phyloP scores from a whole-genome alignment of 2,888 invertebrate genomes.

The Rhagophthalmus giganteus region DNA sequence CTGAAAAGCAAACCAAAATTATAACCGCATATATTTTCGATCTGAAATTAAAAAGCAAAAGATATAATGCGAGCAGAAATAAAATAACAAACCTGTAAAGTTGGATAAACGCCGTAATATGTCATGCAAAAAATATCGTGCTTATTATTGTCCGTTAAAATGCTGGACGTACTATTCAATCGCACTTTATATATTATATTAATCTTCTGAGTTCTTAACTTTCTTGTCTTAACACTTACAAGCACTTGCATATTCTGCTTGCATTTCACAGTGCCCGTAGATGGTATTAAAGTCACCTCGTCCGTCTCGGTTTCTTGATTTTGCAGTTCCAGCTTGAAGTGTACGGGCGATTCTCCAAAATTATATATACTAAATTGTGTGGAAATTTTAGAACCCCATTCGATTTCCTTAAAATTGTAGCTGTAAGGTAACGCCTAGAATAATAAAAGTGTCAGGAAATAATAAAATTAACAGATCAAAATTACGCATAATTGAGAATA shows the following conservation, averaged over 20 bases:
- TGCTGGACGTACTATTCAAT: constrained; percentile 34
- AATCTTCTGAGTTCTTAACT: constrained; percentile 46
- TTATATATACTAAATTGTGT: constrained; percentile 52
- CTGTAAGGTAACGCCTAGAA: constrained; percentile 52
- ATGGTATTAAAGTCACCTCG: constrained; percentile 25
- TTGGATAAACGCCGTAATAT: constrained; percentile 48
- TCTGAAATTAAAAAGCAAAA: constrained; percentile 39
- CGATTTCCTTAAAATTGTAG: constrained; percentile 45
- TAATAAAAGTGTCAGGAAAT: constrained; percentile 1
- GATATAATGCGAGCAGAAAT: not conserved
- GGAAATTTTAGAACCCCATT: constrained; percentile 41
- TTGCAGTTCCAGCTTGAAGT: constrained; percentile 44
- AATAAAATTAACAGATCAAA: constrained; percentile 2
- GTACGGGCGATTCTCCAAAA: constrained; percentile 51
- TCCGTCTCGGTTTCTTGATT: constrained; percentile 7
- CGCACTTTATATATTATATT: constrained; percentile 47
- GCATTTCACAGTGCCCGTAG: constrained; percentile 41
- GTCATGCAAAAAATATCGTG: constrained; percentile 40
- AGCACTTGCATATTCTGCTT: constrained; percentile 42
- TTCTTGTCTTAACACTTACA: constrained; percentile 43
- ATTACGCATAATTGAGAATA: constrained; percentile 36
- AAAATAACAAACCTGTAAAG: constrained; percentile 44
- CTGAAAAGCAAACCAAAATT: constrained; percentile 47
- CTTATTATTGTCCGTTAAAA: constrained; percentile 30
- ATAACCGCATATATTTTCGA: constrained; percentile 49